These are phyloP conservation scores for Lottia gigantea DNA, from an alignment of 2,888 invertebrate genomes.

Conservation along the genomic window DNA sequence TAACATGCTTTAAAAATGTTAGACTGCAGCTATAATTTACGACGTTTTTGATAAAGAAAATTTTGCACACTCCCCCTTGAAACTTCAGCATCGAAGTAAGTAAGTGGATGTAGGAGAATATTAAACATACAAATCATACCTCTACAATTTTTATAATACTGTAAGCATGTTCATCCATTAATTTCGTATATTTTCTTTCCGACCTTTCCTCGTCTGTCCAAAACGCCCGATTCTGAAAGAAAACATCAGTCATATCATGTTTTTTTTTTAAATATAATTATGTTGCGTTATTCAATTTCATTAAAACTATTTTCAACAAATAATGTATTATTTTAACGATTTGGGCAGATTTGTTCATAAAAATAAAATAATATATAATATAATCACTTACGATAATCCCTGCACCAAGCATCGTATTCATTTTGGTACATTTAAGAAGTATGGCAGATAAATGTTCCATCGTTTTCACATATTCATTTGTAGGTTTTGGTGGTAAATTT, in stretches of 20 bases:
- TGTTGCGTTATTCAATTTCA: too few relatives aligned
- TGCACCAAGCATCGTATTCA: slow-evolving; percentile 46
- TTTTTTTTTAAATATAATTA: too few relatives aligned
- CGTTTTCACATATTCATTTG: slow-evolving; percentile 27
- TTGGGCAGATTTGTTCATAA: background rate
- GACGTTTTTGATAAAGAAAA: too few relatives aligned
- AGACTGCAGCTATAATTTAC: too few relatives aligned
- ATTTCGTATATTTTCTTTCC: background rate
- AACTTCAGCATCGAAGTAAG: too few relatives aligned
- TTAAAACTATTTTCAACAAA: too few relatives aligned
- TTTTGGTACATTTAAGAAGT: slow-evolving; percentile 23
- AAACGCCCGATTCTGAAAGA: background rate
- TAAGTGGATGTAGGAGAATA: too few relatives aligned
- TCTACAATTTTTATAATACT: slow-evolving; percentile 66
- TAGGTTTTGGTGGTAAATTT: slow-evolving; percentile 26
- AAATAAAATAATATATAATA: background rate
- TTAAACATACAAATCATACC: slow-evolving; percentile 13
- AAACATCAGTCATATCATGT: too few relatives aligned
- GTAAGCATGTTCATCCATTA: slow-evolving; percentile 62
- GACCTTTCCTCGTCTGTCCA: background rate
- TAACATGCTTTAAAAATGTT: too few relatives aligned
- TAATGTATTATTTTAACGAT: too few relatives aligned
- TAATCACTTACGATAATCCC: slow-evolving; percentile 41
- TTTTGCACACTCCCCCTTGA: too few relatives aligned
- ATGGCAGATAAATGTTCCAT: slow-evolving; percentile 7